Base-by-base conservation (phyloP, 2,797 vertebrate species). In the Gadopsis bispinosus region DNA sequence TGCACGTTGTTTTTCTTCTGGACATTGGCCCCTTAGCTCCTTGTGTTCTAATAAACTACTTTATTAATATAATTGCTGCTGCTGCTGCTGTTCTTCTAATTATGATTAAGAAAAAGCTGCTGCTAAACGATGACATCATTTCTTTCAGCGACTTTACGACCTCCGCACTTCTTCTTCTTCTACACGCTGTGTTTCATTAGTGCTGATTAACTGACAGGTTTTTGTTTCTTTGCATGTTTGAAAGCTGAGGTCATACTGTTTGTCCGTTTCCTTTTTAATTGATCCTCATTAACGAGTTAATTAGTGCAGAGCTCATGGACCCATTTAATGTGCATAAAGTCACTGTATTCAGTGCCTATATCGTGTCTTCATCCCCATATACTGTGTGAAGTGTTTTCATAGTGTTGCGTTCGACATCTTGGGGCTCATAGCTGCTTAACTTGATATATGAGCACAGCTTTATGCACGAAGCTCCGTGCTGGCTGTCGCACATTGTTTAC, bases 231-330 rank as follows among this genome's bases (percentile, higher is more conserved):
- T 41, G 39, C 39, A 41, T 41, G 39, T 13, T 41, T 7, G 37
- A 47, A 48, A 56, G 29, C 65, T 14, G 20, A 61, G 22, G 14
- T 56, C 33, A 19, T 3, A 6, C 29, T 33, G 41, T 69, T 55
- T n/a, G 22, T 45, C 8, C 16, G n/a, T 29, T 60, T 69, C 8
- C 26, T 41, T 61, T 62, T 64, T 53, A 73, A 80, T 58, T 67
- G 17, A 48, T 33, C 39, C 59, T 64, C 51, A 43, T 77, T 56
- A 51, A 55, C 39, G 33, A 29, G 4, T 53, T 60, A 56, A 64
- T 81, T 59, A 74, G 50, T 29, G 48, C 48, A 29, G 35, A 45
- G 71, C 20, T 19, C 43, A n/a, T 37, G 45, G 33, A 54, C 37
- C 54, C 56, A n/a, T 48, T 33, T 20, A 22, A 56, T 29, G 19